phyloP scores from a whole-genome alignment of 2,797 vertebrate genomes.

The Hippopotamyrus pictus region DNA sequence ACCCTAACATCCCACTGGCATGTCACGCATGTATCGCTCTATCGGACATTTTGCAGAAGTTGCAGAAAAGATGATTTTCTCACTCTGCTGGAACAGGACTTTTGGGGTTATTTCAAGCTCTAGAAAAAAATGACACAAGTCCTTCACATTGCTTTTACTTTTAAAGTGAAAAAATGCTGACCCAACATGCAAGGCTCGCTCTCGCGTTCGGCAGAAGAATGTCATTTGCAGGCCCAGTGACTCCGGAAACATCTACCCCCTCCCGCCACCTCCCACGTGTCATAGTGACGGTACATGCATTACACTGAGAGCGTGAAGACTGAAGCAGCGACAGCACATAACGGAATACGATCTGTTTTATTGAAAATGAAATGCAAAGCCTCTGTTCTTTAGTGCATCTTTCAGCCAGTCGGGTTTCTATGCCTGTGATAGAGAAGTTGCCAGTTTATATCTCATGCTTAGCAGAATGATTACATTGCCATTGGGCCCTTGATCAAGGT shows the following conservation, averaged over 20 bases:
- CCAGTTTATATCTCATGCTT: not conserved
- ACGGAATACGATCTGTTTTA: not conserved
- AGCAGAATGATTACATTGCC: not conserved
- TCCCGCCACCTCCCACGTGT: not conserved
- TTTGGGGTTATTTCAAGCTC: not conserved
- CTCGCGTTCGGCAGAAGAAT: not conserved
- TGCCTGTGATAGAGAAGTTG: not conserved
- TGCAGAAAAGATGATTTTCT: not conserved
- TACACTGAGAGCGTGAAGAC: not conserved
- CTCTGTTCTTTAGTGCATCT: not conserved
- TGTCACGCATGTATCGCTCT: constrained; percentile 28
- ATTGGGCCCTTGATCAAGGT: not conserved
- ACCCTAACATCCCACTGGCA: not conserved
- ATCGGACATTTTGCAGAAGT: not conserved
- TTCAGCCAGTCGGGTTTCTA: not conserved
- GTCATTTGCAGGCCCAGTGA: not conserved
- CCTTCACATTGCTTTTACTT: not conserved
- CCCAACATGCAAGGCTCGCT: not conserved
- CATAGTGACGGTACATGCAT: not conserved
- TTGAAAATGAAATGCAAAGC: not conserved
- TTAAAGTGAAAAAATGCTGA: not conserved
- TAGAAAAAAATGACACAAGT: not conserved
- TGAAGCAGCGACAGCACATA: not conserved
- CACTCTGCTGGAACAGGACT: not conserved
- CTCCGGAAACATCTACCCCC: not conserved